phyloP scores from a whole-genome alignment of 1,140 invertebrate species.

The Diorhabda sublineata region DNA sequence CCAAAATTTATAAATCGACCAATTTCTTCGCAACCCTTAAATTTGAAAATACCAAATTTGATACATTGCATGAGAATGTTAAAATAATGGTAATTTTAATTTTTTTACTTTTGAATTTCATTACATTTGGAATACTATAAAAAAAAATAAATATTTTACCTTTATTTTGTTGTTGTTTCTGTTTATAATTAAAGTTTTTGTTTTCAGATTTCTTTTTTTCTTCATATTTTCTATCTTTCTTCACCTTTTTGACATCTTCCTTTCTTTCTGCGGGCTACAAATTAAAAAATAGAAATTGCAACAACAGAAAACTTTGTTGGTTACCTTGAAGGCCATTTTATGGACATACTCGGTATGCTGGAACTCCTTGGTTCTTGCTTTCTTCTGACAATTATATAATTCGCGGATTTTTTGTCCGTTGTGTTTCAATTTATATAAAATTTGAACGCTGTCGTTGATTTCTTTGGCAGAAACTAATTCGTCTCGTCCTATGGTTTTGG shows the following conservation, averaged over 20 bases:
- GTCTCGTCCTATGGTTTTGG: slow-evolving; percentile 17
- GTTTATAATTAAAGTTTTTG: neutral
- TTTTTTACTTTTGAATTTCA: no score
- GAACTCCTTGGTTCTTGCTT: slow-evolving; percentile 26
- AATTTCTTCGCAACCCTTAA: no score
- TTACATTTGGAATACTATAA: no score
- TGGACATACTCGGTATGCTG: slow-evolving; percentile 32
- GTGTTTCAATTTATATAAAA: slow-evolving; percentile 31
- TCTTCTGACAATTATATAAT: slow-evolving; percentile 30
- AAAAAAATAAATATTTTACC: no score
- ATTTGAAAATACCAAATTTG: no score
- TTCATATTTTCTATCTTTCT: neutral
- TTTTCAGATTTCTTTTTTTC: neutral
- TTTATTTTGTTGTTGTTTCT: no score
- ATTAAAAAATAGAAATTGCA: neutral
- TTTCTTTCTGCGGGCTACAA: slow-evolving; percentile 3
- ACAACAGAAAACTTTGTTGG: neutral
- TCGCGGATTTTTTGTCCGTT: slow-evolving; percentile 38
- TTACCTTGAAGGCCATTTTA: slow-evolving; percentile 13
- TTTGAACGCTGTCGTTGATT: slow-evolving; percentile 23
- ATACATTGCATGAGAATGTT: no score
- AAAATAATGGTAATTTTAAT: no score
- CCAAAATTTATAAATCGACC: no score
- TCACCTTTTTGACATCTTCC: neutral
- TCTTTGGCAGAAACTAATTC: slow-evolving; percentile 22